A percentile compares a stretch with the other conserved stretches of the same genome.
Evolutionary conservation across 2,888 invertebrate species (phyloP).

Genomic region (Dryomyza anilis): DNA sequence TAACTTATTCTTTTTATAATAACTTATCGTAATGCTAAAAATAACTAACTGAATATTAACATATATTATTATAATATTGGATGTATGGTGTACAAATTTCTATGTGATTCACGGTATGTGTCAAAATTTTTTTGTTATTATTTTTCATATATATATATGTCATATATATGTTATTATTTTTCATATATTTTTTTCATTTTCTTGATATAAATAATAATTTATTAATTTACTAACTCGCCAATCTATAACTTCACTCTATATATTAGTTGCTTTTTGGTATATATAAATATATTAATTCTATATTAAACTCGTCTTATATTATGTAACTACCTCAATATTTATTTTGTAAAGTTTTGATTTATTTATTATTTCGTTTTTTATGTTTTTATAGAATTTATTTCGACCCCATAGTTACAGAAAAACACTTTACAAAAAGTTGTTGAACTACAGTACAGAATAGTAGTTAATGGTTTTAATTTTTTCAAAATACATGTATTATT

Average conservation of each 20-base stretch:
- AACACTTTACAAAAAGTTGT: too few species aligned
- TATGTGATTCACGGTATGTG: constrained; percentile 60
- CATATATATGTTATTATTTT: too few species aligned
- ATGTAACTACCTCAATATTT: neutral
- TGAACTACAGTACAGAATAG: too few species aligned
- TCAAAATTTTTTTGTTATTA: constrained; percentile 30
- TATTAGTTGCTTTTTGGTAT: constrained; percentile 18
- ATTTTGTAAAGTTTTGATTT: neutral
- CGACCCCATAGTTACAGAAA: neutral
- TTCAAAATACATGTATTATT: too few species aligned
- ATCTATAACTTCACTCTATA: constrained; percentile 8
- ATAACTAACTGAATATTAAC: constrained; percentile 16
- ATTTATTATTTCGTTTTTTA: neutral
- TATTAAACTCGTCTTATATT: constrained; percentile 6
- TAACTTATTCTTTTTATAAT: constrained; percentile 6
- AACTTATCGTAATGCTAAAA: neutral
- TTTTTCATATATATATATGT: constrained; percentile 7
- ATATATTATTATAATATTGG: constrained; percentile 48
- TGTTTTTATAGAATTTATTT: neutral
- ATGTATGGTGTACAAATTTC: constrained; percentile 57
- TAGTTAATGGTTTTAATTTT: too few species aligned
- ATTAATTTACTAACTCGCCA: too few species aligned
- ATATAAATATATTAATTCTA: constrained; percentile 5
- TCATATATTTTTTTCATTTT: constrained; percentile 4
- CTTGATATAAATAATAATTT: constrained; percentile 4